Evolutionary conservation across 2,888 invertebrate genomes (phyloP), one percentile per base, ranked within the genome.

Genomic region (Bembecia ichneumoniformis): DNA sequence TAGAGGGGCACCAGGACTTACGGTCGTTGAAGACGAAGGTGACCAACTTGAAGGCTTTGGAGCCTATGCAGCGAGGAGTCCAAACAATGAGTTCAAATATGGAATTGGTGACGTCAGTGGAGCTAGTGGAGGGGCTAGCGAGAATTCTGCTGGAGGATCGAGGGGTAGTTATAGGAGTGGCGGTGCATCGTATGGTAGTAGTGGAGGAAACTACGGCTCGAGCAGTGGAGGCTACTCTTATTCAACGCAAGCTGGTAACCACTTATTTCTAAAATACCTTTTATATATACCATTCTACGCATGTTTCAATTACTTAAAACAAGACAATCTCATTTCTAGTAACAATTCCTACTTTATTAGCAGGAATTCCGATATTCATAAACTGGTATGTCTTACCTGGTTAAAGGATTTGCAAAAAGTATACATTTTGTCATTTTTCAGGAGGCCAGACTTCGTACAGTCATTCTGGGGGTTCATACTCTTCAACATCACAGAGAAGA

Each of bases 1-100:
- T 60, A 62, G 70, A 44, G 75, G 73, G 16, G 66, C 72, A 3
- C 66, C 76, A 11, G 72, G 71, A 1, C 70, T 78, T 9, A 82
- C 82, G 1, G 77, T 79, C 0, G 80, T 83, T 1, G 82, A 79
- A 35, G 83, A 80, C 54, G 81, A 78, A 35, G 83, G 82, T 50
- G 79, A 82, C 43, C 68, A 67, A 44, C 60, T 81, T 2, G 79
- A 73, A 43, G 57, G 57, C 34, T 78, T 86, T 35, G 86, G 81
- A 50, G 69, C 69, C 0, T 67, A 71, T 36, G 87, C 79, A 0
- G 87, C 84, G 3, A 69, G 72, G 48, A 79, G 79, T 47, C 70
- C 79, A 0, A 78, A 83, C 55, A 80, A 82, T 50, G 77, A 87
- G 53, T 86, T 86, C 55, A 76, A 70, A 68, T 76, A 73, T 56